Evolutionary conservation across 2,888 invertebrate genomes (phyloP).

Genomic region (Opisthograptis luteolata): DNA sequence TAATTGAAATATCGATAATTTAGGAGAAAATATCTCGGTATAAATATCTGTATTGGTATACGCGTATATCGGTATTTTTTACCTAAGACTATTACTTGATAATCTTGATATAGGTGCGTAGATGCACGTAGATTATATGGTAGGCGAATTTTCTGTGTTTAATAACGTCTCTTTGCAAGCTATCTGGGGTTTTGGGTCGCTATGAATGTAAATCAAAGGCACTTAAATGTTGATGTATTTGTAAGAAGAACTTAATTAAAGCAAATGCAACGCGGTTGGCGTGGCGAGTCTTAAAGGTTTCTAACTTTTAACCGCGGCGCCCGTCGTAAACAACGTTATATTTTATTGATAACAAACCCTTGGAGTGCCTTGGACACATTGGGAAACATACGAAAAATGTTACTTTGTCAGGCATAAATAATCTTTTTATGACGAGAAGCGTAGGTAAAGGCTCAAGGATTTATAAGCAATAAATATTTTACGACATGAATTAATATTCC

Average conservation of each 20-base stretch:
- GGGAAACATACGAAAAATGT: conserved; percentile 81
- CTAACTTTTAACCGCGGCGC: conserved; percentile 64
- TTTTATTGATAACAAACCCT: conserved; percentile 77
- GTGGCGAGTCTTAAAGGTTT: conserved; percentile 43
- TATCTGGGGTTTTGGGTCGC: conserved; percentile 50
- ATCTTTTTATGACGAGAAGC: conserved; percentile 84
- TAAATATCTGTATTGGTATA: too few relatives aligned
- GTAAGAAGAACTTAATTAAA: conserved; percentile 54
- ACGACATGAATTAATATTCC: conserved; percentile 84
- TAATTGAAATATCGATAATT: too few relatives aligned
- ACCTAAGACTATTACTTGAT: too few relatives aligned
- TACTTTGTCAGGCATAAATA: conserved; percentile 83
- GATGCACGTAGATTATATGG: too few relatives aligned
- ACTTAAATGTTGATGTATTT: conserved; percentile 41
- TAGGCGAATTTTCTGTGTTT: conserved; percentile 38
- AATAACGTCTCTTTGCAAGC: conserved; percentile 38
- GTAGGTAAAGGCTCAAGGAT: conserved; percentile 84
- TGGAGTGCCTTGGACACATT: conserved; percentile 74
- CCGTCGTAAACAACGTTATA: conserved; percentile 75
- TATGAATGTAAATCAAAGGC: conserved; percentile 48
- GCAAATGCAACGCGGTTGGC: conserved; percentile 46
- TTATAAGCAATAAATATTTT: conserved; percentile 84
- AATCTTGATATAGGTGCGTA: too few relatives aligned
- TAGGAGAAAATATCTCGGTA: too few relatives aligned
- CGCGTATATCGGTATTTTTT: too few relatives aligned